phyloP scores from a whole-genome alignment of 1,140 invertebrate genomes.

The Cyphomyrmex costatus region DNA sequence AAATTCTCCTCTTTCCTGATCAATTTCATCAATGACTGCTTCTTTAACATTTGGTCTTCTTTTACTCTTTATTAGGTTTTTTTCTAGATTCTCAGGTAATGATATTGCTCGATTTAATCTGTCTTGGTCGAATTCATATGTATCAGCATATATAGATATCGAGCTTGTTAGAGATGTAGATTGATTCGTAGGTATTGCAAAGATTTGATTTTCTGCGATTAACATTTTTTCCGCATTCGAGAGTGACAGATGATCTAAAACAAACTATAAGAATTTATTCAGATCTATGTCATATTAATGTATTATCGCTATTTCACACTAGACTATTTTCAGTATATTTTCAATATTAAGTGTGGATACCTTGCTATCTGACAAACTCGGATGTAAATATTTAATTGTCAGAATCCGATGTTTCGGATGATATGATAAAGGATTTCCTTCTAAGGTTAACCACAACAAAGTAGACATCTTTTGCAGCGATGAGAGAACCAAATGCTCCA shows the following conservation, averaged over 20 bases:
- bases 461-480: constrained; percentile 87
- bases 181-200: constrained; percentile 71
- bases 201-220: constrained; percentile 80
- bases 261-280: constrained; percentile 83
- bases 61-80: constrained; percentile 64
- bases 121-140: background rate
- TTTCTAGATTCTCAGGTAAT: constrained; percentile 44
- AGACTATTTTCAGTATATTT: background rate
- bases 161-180: constrained; percentile 69
- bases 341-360: constrained; percentile 68
- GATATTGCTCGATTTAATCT: constrained; percentile 44
- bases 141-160: constrained; percentile 30
- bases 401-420: constrained; percentile 88
- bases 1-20: constrained; percentile 72
- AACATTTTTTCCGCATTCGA: constrained; percentile 87
- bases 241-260: constrained; percentile 87
- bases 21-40: constrained; percentile 81
- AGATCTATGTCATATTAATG: background rate
- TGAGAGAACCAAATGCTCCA: constrained; percentile 88
- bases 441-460: constrained; percentile 87
- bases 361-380: constrained; percentile 86
- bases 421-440: constrained; percentile 89
- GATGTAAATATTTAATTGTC: constrained; percentile 88
- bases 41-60: constrained; percentile 77
- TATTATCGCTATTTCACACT: background rate